Evolutionary conservation across 2,888 invertebrate species (phyloP).

Genomic region (Pollenia angustigena): DNA sequence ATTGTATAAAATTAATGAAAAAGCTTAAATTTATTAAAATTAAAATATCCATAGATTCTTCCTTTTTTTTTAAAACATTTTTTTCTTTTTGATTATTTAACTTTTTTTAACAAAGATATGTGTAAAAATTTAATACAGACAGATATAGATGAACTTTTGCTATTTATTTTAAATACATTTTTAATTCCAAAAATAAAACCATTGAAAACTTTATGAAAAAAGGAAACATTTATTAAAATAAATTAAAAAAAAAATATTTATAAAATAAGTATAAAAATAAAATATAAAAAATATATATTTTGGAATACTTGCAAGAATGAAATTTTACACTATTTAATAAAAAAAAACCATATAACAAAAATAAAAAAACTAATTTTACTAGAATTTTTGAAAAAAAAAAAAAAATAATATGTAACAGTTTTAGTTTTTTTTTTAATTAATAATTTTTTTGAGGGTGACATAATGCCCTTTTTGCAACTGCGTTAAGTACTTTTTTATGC

Average conservation of each 20-base stretch:
- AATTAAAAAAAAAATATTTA: constrained; percentile 25
- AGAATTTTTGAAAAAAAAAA: no score
- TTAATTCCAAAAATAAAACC: constrained; percentile 35
- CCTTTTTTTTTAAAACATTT: constrained; percentile 43
- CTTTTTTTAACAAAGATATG: constrained; percentile 18
- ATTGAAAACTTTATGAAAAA: constrained; percentile 3
- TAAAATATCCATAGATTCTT: constrained; percentile 62
- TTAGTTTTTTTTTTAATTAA: no score
- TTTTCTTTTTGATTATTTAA: constrained; percentile 9
- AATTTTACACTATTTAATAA: constrained; percentile 59
- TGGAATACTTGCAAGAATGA: constrained; percentile 70
- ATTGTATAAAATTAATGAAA: constrained; percentile 35
- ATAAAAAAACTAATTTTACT: neutral
- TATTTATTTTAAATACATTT: constrained; percentile 15
- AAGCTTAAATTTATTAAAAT: constrained; percentile 34
- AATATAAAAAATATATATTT: constrained; percentile 61
- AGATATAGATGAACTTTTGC: neutral
- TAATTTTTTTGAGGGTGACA: no score
- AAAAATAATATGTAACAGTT: no score
- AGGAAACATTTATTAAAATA: constrained; percentile 11
- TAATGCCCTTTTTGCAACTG: no score
- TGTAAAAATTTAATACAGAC: constrained; percentile 19
- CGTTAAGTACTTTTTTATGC: no score
- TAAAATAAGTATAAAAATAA: constrained; percentile 31
- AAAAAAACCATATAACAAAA: neutral